Evolutionary conservation across 2,113 vertebrate species (phyloP).

Genomic region (Echinops telfairi): DNA sequence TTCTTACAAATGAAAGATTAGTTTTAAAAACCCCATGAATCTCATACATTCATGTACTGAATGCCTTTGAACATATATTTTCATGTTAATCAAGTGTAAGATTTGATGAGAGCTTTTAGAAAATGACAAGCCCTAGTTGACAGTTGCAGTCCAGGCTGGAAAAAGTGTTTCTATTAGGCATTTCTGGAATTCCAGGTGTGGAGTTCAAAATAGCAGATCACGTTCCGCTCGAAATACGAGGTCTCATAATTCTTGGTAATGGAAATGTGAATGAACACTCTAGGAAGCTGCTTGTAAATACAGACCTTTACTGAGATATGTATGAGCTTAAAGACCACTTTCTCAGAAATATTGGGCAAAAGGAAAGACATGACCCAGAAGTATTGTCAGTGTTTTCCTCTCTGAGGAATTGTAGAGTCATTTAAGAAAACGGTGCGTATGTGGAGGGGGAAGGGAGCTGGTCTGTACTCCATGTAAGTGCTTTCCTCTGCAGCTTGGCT

Average conservation of each 20-base stretch:
- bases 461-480: constrained; percentile 31
- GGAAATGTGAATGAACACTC: constrained; percentile 49
- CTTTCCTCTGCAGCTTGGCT: background rate
- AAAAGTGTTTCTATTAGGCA: constrained; percentile 6
- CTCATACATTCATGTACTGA: constrained; percentile 25
- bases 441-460: background rate
- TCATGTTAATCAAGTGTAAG: constrained; percentile 35
- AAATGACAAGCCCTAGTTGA: background rate
- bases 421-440: background rate
- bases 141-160: background rate
- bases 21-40: background rate
- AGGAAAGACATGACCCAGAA: constrained; percentile 41
- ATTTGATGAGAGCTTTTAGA: constrained; percentile 53
- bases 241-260: constrained; percentile 47
- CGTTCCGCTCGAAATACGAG: constrained; percentile 12
- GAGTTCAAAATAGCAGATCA: constrained; percentile 46
- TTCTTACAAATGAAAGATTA: background rate
- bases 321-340: constrained; percentile 50
- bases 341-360: constrained; percentile 42
- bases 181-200: constrained; percentile 42
- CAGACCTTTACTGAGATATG: background rate
- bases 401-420: constrained; percentile 39
- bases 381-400: constrained; percentile 43
- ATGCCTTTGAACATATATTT: constrained; percentile 31
- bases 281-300: constrained; percentile 50